Conservation (phyloP, 2,797 vertebrate genomes). For the Anabas testudineus region DNA sequence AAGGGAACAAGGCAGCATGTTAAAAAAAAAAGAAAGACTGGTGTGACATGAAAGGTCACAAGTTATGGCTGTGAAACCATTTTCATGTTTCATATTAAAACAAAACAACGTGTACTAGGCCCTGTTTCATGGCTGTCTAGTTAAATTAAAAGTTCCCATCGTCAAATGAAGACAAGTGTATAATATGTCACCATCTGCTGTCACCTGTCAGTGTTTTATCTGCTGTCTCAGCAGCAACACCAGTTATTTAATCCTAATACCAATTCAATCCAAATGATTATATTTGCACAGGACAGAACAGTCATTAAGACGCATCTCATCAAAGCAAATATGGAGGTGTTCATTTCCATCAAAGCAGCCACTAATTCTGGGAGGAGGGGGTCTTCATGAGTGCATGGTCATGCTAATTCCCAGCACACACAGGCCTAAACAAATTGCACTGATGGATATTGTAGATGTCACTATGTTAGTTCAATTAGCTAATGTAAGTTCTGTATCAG, state of each 20-base stretch:
- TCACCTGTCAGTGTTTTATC: not conserved
- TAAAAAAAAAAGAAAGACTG: not conserved
- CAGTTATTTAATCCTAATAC: not conserved
- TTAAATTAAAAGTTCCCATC: not conserved
- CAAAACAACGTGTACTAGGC: not conserved
- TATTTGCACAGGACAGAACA: slow-evolving; percentile 39
- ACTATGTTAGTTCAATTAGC: slow-evolving; percentile 16
- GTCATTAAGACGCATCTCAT: slow-evolving; percentile 51
- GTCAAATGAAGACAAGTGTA: not conserved
- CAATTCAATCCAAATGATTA: slow-evolving; percentile 25
- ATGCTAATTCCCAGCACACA: slow-evolving; percentile 29
- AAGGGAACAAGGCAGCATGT: not conserved
- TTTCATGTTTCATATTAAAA: slow-evolving; percentile 1
- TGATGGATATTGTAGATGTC: slow-evolving; percentile 3
- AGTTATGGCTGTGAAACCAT: not conserved
- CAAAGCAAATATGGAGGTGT: slow-evolving; percentile 46
- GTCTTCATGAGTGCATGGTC: slow-evolving; percentile 13
- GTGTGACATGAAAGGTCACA: not conserved
- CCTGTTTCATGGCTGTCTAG: not conserved
- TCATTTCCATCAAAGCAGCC: slow-evolving; percentile 40
- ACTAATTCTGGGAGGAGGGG: not conserved
- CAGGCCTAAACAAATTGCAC: slow-evolving; percentile 5
- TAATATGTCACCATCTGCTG: not conserved
- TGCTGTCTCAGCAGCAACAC: slow-evolving; percentile 1
- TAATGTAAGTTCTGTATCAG: no score